Percentiles rank a stretch among this genome's conserved stretches.
Evolutionary conservation across 2,888 invertebrate species (phyloP).

Genomic region (Pherbina coryleti): DNA sequence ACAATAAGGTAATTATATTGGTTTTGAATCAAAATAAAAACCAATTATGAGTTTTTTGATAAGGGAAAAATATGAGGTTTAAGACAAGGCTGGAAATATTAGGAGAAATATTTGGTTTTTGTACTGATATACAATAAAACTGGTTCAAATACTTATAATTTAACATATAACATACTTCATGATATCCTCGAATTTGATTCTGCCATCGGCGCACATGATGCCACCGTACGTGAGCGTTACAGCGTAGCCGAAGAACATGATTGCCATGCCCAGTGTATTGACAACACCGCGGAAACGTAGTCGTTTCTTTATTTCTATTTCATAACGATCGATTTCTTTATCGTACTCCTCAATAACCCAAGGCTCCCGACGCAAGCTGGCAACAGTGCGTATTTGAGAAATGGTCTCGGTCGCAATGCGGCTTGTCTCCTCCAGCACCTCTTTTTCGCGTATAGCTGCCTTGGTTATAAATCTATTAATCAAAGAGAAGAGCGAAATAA

Average conservation of each 20-base stretch:
- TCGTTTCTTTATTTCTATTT: constrained; percentile 70
- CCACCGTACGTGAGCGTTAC: constrained; percentile 80
- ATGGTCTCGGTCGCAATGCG: constrained; percentile 82
- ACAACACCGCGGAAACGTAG: constrained; percentile 76
- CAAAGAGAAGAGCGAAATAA: neutral
- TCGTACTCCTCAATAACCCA: constrained; percentile 74
- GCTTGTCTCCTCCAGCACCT: constrained; percentile 76
- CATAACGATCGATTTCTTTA: constrained; percentile 71
- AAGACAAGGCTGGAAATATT: too few relatives aligned
- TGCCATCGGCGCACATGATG: constrained; percentile 74
- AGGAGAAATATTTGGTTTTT: too few relatives aligned
- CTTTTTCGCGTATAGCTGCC: constrained; percentile 74
- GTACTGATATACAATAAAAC: too few relatives aligned
- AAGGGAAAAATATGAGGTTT: too few relatives aligned
- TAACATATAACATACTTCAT: constrained; percentile 82
- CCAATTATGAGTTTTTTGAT: too few relatives aligned
- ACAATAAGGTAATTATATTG: too few relatives aligned
- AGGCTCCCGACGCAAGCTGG: constrained; percentile 74
- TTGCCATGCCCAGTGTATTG: constrained; percentile 78
- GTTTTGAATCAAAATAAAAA: too few relatives aligned
- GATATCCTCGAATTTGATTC: constrained; percentile 75
- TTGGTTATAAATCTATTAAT: constrained; percentile 72
- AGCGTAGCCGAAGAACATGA: constrained; percentile 80
- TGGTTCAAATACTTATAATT: too few relatives aligned
- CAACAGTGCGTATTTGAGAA: constrained; percentile 78